Evolutionary conservation across 37 sponge, comb jelly and placozoan genomes (phyloP).

Genomic region (Haliclona indistincta): DNA sequence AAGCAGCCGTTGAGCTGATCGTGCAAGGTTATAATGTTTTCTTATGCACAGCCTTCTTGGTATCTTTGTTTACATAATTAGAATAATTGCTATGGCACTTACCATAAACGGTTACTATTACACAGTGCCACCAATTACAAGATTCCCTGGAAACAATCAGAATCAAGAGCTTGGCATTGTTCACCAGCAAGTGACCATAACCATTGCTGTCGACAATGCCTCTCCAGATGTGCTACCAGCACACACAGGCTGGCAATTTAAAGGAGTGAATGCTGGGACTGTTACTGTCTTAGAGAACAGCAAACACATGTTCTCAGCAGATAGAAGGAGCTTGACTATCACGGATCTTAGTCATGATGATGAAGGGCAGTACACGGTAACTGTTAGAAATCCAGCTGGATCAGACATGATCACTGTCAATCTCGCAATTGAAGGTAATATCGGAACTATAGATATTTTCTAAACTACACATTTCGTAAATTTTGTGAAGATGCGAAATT

Average conservation of each 20-base stretch:
- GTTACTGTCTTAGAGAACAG: no score
- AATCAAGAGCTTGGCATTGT: background rate
- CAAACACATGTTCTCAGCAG: conserved; percentile 7
- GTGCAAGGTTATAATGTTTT: conserved; percentile 10
- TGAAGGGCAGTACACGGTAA: conserved; percentile 21
- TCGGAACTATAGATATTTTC: no score
- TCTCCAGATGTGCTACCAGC: conserved; percentile 1
- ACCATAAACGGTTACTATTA: no score
- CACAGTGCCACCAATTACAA: no score
- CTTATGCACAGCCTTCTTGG: no score
- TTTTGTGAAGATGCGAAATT: no score
- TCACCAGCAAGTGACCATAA: background rate
- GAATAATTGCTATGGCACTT: no score
- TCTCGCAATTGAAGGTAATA: conserved; percentile 4
- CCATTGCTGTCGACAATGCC: background rate
- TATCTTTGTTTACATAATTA: no score
- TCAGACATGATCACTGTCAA: background rate
- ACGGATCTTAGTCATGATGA: background rate
- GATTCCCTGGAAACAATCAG: no score
- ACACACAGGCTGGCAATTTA: background rate
- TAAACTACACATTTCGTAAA: no score
- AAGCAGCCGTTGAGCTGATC: background rate
- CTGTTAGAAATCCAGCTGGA: conserved; percentile 19
- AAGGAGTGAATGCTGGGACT: no score
- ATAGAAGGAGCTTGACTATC: conserved; percentile 9